phyloP scores from a whole-genome alignment of 2,113 vertebrate species.

The Toxotes chatareus region DNA sequence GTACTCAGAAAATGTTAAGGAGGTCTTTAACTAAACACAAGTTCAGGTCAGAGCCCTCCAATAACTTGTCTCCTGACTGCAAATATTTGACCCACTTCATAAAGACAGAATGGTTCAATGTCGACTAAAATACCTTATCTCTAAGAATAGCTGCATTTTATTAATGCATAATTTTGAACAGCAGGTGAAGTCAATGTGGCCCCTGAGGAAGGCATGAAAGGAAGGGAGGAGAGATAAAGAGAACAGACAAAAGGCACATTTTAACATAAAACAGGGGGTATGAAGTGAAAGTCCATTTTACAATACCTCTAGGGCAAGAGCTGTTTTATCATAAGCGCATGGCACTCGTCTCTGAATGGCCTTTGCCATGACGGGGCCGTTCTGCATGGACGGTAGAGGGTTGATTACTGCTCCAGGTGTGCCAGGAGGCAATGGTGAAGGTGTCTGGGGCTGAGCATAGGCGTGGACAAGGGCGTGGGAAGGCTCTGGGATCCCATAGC shows the following conservation, averaged over 20 bases:
- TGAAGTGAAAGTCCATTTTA: constrained; percentile 2
- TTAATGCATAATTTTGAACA: constrained; percentile 1
- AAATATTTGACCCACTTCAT: background rate
- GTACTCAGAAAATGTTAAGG: background rate
- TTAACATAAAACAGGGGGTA: background rate
- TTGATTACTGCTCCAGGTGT: constrained; percentile 89
- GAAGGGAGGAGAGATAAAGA: background rate
- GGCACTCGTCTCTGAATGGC: constrained; percentile 98
- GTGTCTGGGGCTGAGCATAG: constrained; percentile 94
- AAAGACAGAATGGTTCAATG: background rate
- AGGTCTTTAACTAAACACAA: too few relatives aligned
- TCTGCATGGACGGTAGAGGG: constrained; percentile 93
- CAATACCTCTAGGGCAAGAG: constrained; percentile 94
- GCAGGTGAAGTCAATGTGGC: background rate
- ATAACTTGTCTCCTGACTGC: background rate
- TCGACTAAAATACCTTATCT: background rate
- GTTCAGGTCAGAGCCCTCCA: too few relatives aligned
- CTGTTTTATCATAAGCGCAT: constrained; percentile 98
- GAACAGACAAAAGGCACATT: background rate
- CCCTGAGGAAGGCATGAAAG: background rate
- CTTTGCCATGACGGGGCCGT: constrained; percentile 97
- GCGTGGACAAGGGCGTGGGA: constrained; percentile 92
- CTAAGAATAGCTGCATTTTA: background rate
- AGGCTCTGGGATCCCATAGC: constrained; percentile 97
- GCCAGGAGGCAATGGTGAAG: constrained; percentile 87